phyloP scores from a whole-genome alignment of 2,888 invertebrate genomes.

The Beris morrisii region DNA sequence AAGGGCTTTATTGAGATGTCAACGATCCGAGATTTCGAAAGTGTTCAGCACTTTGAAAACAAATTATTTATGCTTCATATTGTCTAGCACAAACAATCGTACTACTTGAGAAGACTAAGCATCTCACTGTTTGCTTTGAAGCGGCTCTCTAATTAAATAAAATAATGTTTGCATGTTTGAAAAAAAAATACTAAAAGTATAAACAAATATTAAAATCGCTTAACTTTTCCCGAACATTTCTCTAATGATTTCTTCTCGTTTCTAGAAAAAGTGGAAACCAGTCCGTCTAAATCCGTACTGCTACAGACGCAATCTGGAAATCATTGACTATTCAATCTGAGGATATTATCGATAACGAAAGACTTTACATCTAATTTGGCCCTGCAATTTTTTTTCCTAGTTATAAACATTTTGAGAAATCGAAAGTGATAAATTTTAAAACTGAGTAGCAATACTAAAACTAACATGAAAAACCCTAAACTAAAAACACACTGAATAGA shows the following conservation, averaged over 20 bases:
- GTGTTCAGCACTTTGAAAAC: too few species aligned
- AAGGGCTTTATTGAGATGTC: too few species aligned
- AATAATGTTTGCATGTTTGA: too few species aligned
- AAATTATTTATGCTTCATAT: too few species aligned
- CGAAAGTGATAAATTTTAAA: slow-evolving; percentile 24
- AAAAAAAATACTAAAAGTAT: too few species aligned
- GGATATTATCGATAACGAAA: slow-evolving; percentile 38
- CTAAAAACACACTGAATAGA: not conserved
- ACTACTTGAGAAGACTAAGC: too few species aligned
- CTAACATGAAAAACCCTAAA: not conserved
- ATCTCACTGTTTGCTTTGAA: too few species aligned
- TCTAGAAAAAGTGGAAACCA: slow-evolving; percentile 56
- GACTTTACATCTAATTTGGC: not conserved
- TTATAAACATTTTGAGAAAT: not conserved
- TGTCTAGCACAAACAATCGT: too few species aligned
- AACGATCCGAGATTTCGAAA: too few species aligned
- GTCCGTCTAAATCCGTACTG: slow-evolving; percentile 56
- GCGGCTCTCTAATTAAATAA: too few species aligned
- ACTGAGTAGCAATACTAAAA: slow-evolving; percentile 16
- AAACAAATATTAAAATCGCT: too few species aligned
- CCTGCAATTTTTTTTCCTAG: not conserved
- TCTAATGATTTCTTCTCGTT: not conserved
- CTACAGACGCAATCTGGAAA: slow-evolving; percentile 54
- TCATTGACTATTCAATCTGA: slow-evolving; percentile 51
- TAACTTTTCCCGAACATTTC: too few species aligned